These are phyloP conservation scores for Agapostemon virescens DNA, from an alignment of 2,888 invertebrate species.

Conservation along the genomic window DNA sequence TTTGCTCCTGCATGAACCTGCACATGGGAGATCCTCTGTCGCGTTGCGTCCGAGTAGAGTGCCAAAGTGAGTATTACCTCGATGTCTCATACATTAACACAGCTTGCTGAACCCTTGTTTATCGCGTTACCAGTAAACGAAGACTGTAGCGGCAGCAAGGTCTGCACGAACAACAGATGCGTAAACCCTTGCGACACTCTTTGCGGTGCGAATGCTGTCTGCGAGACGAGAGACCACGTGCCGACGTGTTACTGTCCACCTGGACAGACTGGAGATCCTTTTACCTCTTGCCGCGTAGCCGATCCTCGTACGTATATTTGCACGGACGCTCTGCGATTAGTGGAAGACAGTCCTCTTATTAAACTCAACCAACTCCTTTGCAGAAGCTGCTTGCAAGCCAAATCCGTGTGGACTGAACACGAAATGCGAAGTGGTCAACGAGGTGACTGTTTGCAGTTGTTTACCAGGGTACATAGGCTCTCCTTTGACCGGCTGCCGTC, in stretches of 20 bases:
- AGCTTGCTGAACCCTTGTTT: neutral
- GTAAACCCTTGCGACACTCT: constrained; percentile 88
- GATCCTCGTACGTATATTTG: constrained; percentile 85
- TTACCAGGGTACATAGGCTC: constrained; percentile 89
- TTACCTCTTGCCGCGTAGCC: constrained; percentile 86
- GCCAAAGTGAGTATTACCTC: constrained; percentile 84
- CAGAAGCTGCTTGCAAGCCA: constrained; percentile 92
- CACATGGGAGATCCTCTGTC: constrained; percentile 90
- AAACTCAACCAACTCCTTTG: constrained; percentile 50
- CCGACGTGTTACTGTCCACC: constrained; percentile 90
- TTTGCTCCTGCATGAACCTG: constrained; percentile 90
- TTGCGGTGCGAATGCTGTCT: constrained; percentile 89
- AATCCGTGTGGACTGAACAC: constrained; percentile 92
- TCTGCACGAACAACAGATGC: constrained; percentile 89
- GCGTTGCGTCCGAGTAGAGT: constrained; percentile 88
- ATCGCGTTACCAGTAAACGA: constrained; percentile 83
- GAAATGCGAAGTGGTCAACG: constrained; percentile 89
- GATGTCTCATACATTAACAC: neutral
- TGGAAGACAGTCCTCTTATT: too few species aligned
- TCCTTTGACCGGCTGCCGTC: constrained; percentile 89
- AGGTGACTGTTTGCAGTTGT: constrained; percentile 90
- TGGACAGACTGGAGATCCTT: constrained; percentile 91
- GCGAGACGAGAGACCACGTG: constrained; percentile 89
- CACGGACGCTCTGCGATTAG: neutral
- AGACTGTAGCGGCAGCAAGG: constrained; percentile 87